Base-by-base conservation (phyloP, 2,113 vertebrate genomes). In the Odontesthes bonariensis region DNA sequence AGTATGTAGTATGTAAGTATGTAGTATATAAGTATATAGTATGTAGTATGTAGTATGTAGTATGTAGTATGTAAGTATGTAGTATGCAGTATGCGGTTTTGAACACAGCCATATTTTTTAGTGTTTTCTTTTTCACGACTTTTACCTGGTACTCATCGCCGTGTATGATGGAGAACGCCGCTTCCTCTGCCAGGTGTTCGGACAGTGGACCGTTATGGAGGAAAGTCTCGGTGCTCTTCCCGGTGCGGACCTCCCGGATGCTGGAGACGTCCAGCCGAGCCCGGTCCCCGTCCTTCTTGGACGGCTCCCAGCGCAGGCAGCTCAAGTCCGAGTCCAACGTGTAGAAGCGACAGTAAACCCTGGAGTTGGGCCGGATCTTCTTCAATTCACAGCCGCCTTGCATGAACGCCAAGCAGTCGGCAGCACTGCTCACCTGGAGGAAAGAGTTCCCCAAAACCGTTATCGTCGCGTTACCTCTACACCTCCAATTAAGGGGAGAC, bases 151-250 rank as follows among this genome's bases (percentile, higher is more conserved):
- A 99, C 74, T 97, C 97, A 16, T 98, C 97, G 3, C 97, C 98
- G 0, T 98, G 97, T 74, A 99, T 96, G 62, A 99, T 87, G 0
- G 98, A 99, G 82, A 99, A 96, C 0, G 98, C 97, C 1, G 95
- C 96, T 52, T 99, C 98, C 86, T 98, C 98, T 6, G 96, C 96
- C 85, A 99, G 96, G 68, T 98, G 96, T 62, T 99, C 98, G 0
- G 95, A 82, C 9, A 91, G 94, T 0, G 96, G 95, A 0, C 96
- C 96, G 3, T 98, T 97, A 77, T 98, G 97, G 59, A 97, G 94
- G 86, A 99, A 99, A 0, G 97, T 99, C 88, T 99, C 98, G 0
- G 98, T 99, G 91, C 98, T 99, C 90, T 97, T 99, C 57, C 98
- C 98, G 4, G 96, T 95, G 17, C 97, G 94, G 69, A 99, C 97